These are phyloP conservation scores for Morinoia aosen DNA, from an alignment of 2,888 invertebrate species.

Conservation along the genomic window DNA sequence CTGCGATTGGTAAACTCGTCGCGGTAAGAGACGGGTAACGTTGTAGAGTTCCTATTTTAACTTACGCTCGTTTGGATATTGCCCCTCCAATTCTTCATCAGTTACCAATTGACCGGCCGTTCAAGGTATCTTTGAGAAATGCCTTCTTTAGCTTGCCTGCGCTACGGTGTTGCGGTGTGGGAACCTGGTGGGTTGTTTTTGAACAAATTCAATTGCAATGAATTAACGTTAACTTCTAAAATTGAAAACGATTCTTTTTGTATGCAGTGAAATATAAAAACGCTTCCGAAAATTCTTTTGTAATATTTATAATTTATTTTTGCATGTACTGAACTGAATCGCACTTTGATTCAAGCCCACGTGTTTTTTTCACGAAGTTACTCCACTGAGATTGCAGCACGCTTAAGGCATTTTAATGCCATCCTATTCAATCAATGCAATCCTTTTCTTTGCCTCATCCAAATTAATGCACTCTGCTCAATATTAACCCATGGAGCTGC, in stretches of 20 bases:
- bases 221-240: background rate
- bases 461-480: background rate
- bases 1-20: background rate
- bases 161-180: background rate
- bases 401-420: background rate
- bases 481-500: background rate
- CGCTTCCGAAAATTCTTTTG: background rate
- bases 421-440: background rate
- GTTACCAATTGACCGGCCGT: constrained; percentile 6
- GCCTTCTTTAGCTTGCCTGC: background rate
- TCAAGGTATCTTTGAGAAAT: background rate
- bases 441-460: no score
- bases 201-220: background rate
- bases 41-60: background rate
- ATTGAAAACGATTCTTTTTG: background rate
- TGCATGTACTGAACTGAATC: background rate
- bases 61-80: background rate
- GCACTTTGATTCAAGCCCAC: background rate
- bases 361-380: background rate
- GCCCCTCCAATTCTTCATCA: background rate
- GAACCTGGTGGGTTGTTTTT: background rate
- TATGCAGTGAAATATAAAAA: background rate
- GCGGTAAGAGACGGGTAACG: background rate
- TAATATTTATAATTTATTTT: background rate
- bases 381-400: background rate